phyloP scores from a whole-genome alignment of 2,888 invertebrate genomes.

The Polymixis lichenea region DNA sequence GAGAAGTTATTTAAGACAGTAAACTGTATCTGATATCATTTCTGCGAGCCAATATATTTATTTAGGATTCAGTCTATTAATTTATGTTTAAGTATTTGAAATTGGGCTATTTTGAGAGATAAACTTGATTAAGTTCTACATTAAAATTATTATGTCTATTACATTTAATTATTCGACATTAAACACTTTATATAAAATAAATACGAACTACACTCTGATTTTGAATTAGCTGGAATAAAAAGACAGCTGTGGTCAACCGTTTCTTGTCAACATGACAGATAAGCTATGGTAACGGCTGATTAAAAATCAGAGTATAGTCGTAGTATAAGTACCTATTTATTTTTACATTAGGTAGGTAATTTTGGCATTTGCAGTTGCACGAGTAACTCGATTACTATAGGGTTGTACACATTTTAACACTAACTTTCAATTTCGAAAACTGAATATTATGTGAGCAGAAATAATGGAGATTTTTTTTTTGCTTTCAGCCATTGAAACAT shows the following conservation, averaged over 20 bases:
- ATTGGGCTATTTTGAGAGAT: background rate
- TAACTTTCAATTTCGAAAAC: background rate
- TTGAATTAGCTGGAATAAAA: too few species aligned
- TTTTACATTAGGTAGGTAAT: background rate
- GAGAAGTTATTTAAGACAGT: background rate
- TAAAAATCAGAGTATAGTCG: too few species aligned
- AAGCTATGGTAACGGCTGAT: too few species aligned
- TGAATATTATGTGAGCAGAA: background rate
- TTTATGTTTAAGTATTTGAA: background rate
- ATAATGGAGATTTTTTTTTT: constrained; percentile 1
- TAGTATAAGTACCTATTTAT: background rate
- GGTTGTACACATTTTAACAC: background rate
- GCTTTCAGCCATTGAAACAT: background rate
- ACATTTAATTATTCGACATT: background rate
- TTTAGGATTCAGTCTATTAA: constrained; percentile 23
- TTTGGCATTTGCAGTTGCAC: background rate
- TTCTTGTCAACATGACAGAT: too few species aligned
- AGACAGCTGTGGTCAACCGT: too few species aligned
- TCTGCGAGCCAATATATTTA: constrained; percentile 17
- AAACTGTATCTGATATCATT: background rate
- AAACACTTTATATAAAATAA: background rate
- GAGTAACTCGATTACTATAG: background rate
- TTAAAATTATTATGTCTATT: background rate
- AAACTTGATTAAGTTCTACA: background rate
- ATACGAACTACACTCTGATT: background rate